Percentiles rank a stretch among this genome's conserved stretches.
Conservation (phyloP, 2,113 vertebrate genomes). For the Ariopsis seemanni region DNA sequence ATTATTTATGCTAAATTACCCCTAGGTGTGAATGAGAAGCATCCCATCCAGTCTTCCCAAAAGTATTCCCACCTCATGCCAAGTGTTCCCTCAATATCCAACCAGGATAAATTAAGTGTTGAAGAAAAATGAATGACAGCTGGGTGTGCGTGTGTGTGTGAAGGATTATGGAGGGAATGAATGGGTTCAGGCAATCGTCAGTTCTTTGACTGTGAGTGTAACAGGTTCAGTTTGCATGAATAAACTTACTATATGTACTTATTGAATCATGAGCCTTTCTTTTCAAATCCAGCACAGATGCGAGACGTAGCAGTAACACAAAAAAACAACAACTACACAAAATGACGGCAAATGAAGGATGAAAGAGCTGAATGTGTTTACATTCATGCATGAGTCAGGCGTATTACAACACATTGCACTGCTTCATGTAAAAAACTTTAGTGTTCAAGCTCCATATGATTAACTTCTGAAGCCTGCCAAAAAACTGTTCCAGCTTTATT, state of each 20-base stretch:
- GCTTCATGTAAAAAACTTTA: neutral
- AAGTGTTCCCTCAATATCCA: neutral
- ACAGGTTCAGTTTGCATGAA: neutral
- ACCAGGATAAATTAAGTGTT: neutral
- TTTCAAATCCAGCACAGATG: slow-evolving; percentile 1
- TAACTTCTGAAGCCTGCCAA: slow-evolving; percentile 22
- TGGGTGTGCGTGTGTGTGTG: neutral
- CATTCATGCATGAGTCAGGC: slow-evolving; percentile 22
- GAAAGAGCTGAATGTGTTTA: slow-evolving; percentile 14
- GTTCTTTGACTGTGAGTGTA: neutral
- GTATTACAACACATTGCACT: slow-evolving; percentile 30
- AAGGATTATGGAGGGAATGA: neutral
- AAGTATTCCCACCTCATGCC: neutral
- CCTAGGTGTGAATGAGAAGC: neutral
- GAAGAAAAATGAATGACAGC: neutral
- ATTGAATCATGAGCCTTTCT: neutral
- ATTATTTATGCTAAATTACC: neutral
- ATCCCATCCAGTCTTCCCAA: neutral
- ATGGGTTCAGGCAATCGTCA: neutral
- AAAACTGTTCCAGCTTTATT: slow-evolving; percentile 33
- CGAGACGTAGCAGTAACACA: neutral
- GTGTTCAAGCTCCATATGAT: slow-evolving; percentile 29
- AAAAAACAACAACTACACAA: neutral
- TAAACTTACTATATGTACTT: neutral
- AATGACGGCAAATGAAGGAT: neutral